Evolutionary conservation across 2,113 vertebrate genomes (phyloP).

Genomic region (Pleuronectes platessa): DNA sequence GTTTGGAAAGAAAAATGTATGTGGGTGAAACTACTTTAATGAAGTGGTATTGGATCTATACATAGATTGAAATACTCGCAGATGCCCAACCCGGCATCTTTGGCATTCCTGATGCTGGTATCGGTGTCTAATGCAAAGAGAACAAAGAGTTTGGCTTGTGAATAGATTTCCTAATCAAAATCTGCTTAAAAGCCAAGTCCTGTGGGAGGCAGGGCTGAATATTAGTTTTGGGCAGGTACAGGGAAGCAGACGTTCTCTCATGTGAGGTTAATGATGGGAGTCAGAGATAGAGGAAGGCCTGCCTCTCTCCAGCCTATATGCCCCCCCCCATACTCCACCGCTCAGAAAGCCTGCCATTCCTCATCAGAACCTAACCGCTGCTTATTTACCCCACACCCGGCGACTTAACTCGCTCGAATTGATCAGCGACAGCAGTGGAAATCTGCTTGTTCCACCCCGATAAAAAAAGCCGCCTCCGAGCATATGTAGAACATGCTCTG

Average conservation of each 20-base stretch:
- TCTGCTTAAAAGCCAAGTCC: no score
- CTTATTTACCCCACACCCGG: constrained; percentile 73
- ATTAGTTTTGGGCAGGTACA: constrained; percentile 17
- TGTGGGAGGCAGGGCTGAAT: background rate
- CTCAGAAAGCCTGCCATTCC: constrained; percentile 68
- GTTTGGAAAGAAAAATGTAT: no score
- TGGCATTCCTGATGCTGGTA: no score
- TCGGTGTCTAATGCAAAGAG: no score
- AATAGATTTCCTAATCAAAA: no score
- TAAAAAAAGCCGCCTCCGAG: constrained; percentile 71
- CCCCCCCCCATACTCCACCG: background rate
- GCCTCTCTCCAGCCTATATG: constrained; percentile 31
- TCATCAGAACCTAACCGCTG: constrained; percentile 72
- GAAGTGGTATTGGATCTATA: no score
- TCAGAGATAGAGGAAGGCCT: constrained; percentile 46
- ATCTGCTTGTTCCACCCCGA: constrained; percentile 77
- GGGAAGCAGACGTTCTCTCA: constrained; percentile 31
- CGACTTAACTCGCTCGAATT: constrained; percentile 64
- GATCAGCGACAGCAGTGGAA: constrained; percentile 72
- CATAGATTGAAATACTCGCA: no score
- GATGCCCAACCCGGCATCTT: no score
- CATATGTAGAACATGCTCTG: constrained; percentile 82
- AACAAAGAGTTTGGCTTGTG: background rate
- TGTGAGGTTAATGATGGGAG: constrained; percentile 53
- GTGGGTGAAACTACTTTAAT: no score